phyloP scores from a whole-genome alignment of 2,797 vertebrate species.

The Etheostoma nigrum region DNA sequence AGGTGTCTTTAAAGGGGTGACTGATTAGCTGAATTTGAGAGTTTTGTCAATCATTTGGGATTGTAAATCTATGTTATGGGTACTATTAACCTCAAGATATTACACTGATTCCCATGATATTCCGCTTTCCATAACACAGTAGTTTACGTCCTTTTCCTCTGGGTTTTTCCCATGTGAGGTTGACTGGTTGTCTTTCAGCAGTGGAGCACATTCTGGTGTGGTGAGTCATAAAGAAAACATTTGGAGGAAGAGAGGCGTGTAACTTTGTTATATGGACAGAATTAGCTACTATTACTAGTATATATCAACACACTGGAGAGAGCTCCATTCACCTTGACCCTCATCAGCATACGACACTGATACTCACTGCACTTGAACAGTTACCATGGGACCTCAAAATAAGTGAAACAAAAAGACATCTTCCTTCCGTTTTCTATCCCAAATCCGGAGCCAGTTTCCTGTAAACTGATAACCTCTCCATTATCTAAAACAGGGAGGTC shows the following conservation, averaged over 20 bases:
- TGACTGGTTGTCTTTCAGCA: background rate
- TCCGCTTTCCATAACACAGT: background rate
- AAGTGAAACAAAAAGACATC: slow-evolving; percentile 26
- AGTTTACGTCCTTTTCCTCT: slow-evolving; percentile 31
- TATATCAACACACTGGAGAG: accelerated
- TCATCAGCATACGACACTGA: slow-evolving; percentile 15
- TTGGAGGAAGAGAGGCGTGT: background rate
- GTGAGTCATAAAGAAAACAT: background rate
- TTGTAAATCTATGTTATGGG: background rate
- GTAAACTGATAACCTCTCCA: slow-evolving; percentile 66
- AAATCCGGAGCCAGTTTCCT: slow-evolving; percentile 63
- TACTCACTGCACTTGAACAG: background rate
- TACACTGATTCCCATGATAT: background rate
- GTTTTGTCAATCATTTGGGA: background rate
- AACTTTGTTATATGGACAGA: background rate
- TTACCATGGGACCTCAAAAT: slow-evolving; percentile 24
- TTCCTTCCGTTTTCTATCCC: slow-evolving; percentile 54
- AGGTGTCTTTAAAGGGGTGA: background rate
- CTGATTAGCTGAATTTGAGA: background rate
- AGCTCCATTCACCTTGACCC: slow-evolving; percentile 14
- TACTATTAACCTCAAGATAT: background rate
- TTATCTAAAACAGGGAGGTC: slow-evolving; percentile 66
- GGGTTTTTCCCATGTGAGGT: slow-evolving; percentile 23
- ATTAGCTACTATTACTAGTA: background rate
- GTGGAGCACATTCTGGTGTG: background rate